Conservation (phyloP, 2,888 invertebrate species). For the Siphonodentalium dalli region DNA sequence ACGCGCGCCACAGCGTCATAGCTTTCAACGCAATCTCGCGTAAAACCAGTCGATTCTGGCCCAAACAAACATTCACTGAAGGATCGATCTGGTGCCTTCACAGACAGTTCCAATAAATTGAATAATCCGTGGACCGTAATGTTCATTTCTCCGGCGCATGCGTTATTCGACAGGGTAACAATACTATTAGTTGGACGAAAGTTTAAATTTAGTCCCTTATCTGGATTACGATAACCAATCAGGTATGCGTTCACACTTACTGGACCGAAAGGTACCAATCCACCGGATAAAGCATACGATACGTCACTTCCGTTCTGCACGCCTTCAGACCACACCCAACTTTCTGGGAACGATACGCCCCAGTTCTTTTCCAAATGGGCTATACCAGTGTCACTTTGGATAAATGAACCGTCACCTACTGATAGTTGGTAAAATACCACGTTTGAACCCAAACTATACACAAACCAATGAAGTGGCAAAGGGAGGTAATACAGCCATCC, state of each 20-base stretch:
- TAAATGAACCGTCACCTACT: conserved; percentile 20
- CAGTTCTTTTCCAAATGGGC: conserved; percentile 53
- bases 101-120: conserved; percentile 29
- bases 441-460: conserved; percentile 42
- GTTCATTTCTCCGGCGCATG: conserved; percentile 35
- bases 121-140: conserved; percentile 24
- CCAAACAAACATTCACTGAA: conserved; percentile 48
- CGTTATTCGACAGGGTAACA: conserved; percentile 25
- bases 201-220: conserved; percentile 29
- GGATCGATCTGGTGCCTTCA: conserved; percentile 18
- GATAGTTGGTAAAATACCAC: conserved; percentile 31
- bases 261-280: conserved; percentile 34
- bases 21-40: conserved; percentile 40
- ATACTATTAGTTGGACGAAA: conserved; percentile 43
- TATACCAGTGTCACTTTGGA: conserved; percentile 22
- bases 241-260: conserved; percentile 38
- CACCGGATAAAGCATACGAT: conserved; percentile 41
- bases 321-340: conserved; percentile 52
- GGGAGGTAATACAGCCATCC: conserved; percentile 43
- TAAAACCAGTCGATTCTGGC: conserved; percentile 41
- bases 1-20: conserved; percentile 36
- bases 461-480: conserved; percentile 51
- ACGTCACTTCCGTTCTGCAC: conserved; percentile 19
- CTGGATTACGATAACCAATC: conserved; percentile 45
- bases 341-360: conserved; percentile 48